Evolutionary conservation across 2,888 invertebrate species (phyloP), one percentile per base, ranked within the genome.

Genomic region (Synergus itoensis): DNA sequence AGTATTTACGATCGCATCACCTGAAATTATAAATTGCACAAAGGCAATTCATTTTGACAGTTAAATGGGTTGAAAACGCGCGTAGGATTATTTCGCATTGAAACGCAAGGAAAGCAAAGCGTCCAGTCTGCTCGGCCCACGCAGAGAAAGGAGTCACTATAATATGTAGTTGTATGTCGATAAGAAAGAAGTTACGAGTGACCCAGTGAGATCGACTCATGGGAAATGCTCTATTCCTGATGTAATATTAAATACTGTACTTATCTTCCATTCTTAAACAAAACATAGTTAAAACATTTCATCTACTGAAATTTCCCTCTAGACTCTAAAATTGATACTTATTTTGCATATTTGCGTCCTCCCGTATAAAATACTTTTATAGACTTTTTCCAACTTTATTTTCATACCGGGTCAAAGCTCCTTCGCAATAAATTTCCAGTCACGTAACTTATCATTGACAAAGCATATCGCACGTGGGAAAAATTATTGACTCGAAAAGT

Each of bases 1-100:
- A 36, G 36, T 36, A 73, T 53, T 73, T 40, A 73, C 36, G 73
- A 73, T 73, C 16, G 53, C 73, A 40, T 73, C 73, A 53, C 36
- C 73, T 73, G 73, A 73, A 73, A 73, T 73, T 73, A 73, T 73
- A 73, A 73, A 73, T 73, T 53, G 40, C 45, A 73, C 73, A 73
- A 73, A 73, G 73, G 73, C 73, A 73, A 53, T 53, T 73, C 73
- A 40, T 48, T 53, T 73, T 73, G 53, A 73, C 73, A 73, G 73
- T 73, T 73, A 53, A 73, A 73, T 73, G 73, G 53, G 53, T 73
- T 48, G 36, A 73, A 73, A 73, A 73, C 5, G 40, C 53, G 73
- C 73, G 73, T 73, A 73, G 53, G 73, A 73, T 73, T 53, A 53
- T 73, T 73, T 73, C 28, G 69, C 69, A 73, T 73, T 73, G 28